These are phyloP conservation scores for Bostrychus sinensis DNA, from an alignment of 2,113 vertebrate species.

Conservation along the genomic window DNA sequence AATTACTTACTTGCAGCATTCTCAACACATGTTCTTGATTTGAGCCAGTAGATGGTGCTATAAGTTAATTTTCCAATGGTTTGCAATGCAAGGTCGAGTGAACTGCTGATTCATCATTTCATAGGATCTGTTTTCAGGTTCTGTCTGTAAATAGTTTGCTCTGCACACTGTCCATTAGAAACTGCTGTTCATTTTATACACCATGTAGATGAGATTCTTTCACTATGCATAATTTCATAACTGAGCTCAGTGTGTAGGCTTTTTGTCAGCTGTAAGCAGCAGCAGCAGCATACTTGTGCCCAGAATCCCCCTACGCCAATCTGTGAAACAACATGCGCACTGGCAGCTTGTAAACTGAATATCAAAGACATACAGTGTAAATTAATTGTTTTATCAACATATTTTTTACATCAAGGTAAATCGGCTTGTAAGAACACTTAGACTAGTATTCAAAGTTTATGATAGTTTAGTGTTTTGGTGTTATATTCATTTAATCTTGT, in stretches of 20 bases:
- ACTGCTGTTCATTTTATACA: constrained; percentile 40
- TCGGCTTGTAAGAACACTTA: not conserved
- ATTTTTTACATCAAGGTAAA: constrained; percentile 13
- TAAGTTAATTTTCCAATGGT: constrained; percentile 19
- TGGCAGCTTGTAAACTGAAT: constrained; percentile 24
- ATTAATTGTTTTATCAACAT: constrained; percentile 13
- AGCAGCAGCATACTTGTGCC: constrained; percentile 42
- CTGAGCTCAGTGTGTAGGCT: constrained; percentile 53
- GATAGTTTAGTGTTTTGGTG: not conserved
- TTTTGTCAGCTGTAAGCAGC: constrained; percentile 48
- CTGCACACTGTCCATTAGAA: constrained; percentile 56
- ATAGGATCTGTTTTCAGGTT: constrained; percentile 71
- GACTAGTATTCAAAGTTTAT: not conserved
- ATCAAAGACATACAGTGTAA: constrained; percentile 24
- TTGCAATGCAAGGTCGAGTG: constrained; percentile 29
- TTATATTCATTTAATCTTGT: not conserved
- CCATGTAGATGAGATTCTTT: constrained; percentile 52
- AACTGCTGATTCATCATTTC: constrained; percentile 67
- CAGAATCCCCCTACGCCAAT: constrained; percentile 67
- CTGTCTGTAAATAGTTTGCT: constrained; percentile 73
- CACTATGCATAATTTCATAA: constrained; percentile 39
- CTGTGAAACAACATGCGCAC: constrained; percentile 58
- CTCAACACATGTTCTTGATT: not conserved
- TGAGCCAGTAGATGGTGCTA: constrained; percentile 48
- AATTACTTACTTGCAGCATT: not conserved